These are phyloP conservation scores for Auanema sp. DNA, from an alignment of 2,888 invertebrate genomes.

Conservation along the genomic window DNA sequence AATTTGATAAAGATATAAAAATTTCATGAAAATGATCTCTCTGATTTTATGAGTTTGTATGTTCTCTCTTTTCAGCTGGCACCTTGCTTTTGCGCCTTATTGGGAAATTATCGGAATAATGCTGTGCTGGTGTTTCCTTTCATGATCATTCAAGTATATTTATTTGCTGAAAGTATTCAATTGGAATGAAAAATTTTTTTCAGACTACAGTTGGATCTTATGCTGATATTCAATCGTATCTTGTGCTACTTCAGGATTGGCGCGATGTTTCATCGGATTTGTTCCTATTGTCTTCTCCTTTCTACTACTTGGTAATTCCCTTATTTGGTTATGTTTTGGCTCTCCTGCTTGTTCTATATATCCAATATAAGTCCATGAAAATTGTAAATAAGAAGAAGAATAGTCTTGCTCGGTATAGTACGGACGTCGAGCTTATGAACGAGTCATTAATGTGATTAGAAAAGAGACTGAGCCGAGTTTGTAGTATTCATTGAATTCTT, in stretches of 20 bases:
- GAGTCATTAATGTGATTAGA: conserved; percentile 16
- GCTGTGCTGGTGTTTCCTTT: conserved; percentile 15
- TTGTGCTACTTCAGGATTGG: conserved; percentile 12
- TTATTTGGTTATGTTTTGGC: conserved; percentile 7
- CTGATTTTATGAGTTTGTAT: background rate
- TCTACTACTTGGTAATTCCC: conserved; percentile 13
- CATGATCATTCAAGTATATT: conserved; percentile 17
- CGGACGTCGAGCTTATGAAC: conserved; percentile 10
- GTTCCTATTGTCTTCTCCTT: conserved; percentile 12
- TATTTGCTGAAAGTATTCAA: background rate
- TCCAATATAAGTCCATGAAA: conserved; percentile 18
- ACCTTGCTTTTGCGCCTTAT: conserved; percentile 17
- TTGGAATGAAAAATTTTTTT: background rate
- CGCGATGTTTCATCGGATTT: background rate
- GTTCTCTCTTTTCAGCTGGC: conserved; percentile 5
- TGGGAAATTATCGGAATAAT: conserved; percentile 17
- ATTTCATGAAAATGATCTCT: background rate
- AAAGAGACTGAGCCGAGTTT: no score
- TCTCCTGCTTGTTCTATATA: conserved; percentile 15
- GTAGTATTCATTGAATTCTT: no score
- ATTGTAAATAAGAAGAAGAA: conserved; percentile 17
- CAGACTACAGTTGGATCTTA: conserved; percentile 17
- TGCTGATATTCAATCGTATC: conserved; percentile 16
- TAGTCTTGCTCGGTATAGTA: conserved; percentile 6
- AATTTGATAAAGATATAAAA: background rate